Percentiles rank a stretch among this genome's conserved stretches.
Evolutionary conservation across 2,113 vertebrate genomes (phyloP).

Genomic region (Lophius piscatorius): DNA sequence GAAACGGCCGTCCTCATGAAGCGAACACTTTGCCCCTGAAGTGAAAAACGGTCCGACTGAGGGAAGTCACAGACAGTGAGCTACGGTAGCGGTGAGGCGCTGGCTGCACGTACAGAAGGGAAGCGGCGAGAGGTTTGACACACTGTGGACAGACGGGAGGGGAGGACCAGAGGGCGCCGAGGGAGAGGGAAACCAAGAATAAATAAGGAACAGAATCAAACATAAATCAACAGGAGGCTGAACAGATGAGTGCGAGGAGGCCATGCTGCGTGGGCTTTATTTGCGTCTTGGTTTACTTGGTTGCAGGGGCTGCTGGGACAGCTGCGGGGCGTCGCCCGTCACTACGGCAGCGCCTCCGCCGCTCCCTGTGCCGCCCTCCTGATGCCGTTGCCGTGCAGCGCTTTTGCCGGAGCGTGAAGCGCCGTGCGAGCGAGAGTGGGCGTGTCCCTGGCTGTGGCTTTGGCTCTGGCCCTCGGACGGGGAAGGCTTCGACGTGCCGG

Average conservation of each 20-base stretch:
- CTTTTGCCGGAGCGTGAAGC: constrained; percentile 95
- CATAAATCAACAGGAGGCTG: constrained; percentile 79
- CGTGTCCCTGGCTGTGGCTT: constrained; percentile 77
- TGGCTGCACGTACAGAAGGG: constrained; percentile 77
- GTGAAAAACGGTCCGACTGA: constrained; percentile 8
- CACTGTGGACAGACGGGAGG: constrained; percentile 71
- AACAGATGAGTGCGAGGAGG: constrained; percentile 94
- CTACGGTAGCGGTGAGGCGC: constrained; percentile 72
- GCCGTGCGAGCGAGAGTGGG: constrained; percentile 88
- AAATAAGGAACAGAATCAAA: constrained; percentile 52
- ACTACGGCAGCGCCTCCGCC: constrained; percentile 80
- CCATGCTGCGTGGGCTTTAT: constrained; percentile 98
- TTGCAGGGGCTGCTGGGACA: constrained; percentile 90
- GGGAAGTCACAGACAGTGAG: constrained; percentile 23
- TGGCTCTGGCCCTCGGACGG: constrained; percentile 88
- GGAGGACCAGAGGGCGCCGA: constrained; percentile 45
- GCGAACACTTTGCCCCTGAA: constrained; percentile 23
- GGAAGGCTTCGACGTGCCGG: constrained; percentile 95
- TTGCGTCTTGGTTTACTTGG: constrained; percentile 98
- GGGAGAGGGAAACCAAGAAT: constrained; percentile 47
- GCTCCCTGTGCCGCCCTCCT: constrained; percentile 77
- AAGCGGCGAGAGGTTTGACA: constrained; percentile 76
- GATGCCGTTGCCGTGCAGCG: constrained; percentile 89
- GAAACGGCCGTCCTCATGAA: background rate
- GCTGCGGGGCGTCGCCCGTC: constrained; percentile 89